A percentile compares a stretch with the other conserved stretches of the same genome.
phyloP scores from a whole-genome alignment of 2,888 invertebrate genomes.

The Schrankia costaestrigalis region DNA sequence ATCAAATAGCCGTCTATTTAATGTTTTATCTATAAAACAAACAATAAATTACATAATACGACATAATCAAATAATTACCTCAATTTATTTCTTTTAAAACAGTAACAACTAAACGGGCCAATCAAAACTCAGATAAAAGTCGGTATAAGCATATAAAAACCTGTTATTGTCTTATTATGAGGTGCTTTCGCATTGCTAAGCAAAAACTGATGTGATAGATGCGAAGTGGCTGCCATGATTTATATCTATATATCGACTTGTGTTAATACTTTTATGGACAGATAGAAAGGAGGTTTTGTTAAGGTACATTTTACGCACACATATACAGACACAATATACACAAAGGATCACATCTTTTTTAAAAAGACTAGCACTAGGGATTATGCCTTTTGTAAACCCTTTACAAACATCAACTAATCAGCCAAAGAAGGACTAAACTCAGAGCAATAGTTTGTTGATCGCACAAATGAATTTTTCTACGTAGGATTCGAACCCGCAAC shows the following conservation, averaged over 20 bases:
- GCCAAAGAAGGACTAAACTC: no score
- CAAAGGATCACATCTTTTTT: no score
- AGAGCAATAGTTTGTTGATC: no score
- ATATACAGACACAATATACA: no score
- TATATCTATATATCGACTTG: slow-evolving; percentile 16
- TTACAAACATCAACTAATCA: no score
- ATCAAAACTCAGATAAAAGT: slow-evolving; percentile 10
- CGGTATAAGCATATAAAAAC: slow-evolving; percentile 26
- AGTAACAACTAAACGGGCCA: slow-evolving; percentile 15
- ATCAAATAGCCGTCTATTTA: not conserved
- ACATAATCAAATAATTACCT: slow-evolving; percentile 16
- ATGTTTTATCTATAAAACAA: slow-evolving; percentile 1
- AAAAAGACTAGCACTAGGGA: no score
- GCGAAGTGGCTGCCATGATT: slow-evolving; percentile 32
- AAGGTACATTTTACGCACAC: no score
- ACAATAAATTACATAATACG: slow-evolving; percentile 5
- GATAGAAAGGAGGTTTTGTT: not conserved
- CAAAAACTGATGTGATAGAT: slow-evolving; percentile 36
- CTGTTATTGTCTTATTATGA: slow-evolving; percentile 30
- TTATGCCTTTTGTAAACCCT: no score
- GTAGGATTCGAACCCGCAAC: no score
- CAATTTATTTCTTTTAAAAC: slow-evolving; percentile 15
- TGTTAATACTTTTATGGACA: slow-evolving; percentile 4
- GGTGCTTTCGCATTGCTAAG: slow-evolving; percentile 33
- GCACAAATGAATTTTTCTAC: no score